These are phyloP conservation scores for Liodrosophila aerea DNA, from an alignment of 2,888 invertebrate species.

Conservation along the genomic window DNA sequence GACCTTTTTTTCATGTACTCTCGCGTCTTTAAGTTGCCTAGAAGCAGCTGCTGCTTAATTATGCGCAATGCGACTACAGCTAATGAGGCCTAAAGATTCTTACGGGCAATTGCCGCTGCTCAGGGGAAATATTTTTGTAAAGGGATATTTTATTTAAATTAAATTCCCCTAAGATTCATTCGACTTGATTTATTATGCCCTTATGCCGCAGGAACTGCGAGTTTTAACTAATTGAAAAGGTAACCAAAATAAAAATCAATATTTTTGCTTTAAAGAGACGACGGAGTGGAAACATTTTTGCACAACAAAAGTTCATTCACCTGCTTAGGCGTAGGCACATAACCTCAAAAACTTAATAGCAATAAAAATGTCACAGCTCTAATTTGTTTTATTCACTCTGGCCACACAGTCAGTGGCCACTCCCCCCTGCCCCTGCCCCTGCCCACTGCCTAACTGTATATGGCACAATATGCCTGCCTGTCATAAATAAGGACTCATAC, in stretches of 20 bases:
- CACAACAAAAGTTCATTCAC: slow-evolving; percentile 54
- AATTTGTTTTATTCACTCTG: slow-evolving; percentile 60
- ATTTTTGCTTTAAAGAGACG: slow-evolving; percentile 4
- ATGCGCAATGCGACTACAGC: slow-evolving; percentile 5
- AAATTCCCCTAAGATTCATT: no score
- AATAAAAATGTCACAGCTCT: slow-evolving; percentile 71
- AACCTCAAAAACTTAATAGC: slow-evolving; percentile 46
- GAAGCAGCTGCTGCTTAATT: slow-evolving; percentile 24
- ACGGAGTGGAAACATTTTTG: not conserved
- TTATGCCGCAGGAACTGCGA: no score
- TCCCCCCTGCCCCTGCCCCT: not conserved
- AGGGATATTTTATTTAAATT: no score
- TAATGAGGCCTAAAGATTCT: slow-evolving; percentile 48
- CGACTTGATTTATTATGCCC: no score
- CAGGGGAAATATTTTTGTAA: not conserved
- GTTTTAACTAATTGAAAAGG: no score
- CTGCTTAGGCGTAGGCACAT: slow-evolving; percentile 25
- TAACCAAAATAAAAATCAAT: slow-evolving; percentile 34
- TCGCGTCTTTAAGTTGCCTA: slow-evolving; percentile 6
- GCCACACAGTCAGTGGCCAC: slow-evolving; percentile 12
- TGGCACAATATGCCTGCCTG: slow-evolving; percentile 33
- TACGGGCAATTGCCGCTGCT: not conserved
- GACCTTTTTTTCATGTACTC: slow-evolving; percentile 30
- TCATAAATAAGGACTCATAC: slow-evolving; percentile 31
- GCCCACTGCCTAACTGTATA: slow-evolving; percentile 2